phyloP scores from a whole-genome alignment of 2,797 vertebrate species.

The Brotogeris chrysoptera region DNA sequence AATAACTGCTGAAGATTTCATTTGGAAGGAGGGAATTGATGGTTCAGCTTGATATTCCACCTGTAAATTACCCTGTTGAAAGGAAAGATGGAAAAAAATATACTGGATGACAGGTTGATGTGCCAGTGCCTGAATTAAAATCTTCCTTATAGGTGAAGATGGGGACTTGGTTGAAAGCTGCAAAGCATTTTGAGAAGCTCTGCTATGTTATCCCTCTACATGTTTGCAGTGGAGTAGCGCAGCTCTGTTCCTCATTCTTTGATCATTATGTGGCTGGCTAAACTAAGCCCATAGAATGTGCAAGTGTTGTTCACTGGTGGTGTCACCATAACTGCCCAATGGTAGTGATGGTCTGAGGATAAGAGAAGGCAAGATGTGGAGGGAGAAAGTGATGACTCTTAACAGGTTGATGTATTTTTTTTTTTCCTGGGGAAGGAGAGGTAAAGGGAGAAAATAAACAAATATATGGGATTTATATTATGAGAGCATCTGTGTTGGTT shows the following conservation, averaged over 20 bases:
- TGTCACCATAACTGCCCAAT: rapidly evolving
- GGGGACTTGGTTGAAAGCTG: background rate
- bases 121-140: background rate
- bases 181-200: background rate
- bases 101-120: background rate
- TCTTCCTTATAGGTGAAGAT: background rate
- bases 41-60: background rate
- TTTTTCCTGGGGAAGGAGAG: background rate
- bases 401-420: too few relatives aligned
- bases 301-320: rapidly evolving
- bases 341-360: too few relatives aligned
- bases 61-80: background rate
- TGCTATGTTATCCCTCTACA: background rate
- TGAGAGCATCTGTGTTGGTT: background rate
- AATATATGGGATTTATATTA: background rate
- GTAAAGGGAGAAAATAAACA: background rate
- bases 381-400: background rate
- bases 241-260: background rate
- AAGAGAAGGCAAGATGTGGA: rapidly evolving
- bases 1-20: background rate
- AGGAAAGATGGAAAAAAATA: background rate
- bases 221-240: background rate
- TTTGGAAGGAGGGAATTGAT: background rate
- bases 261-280: background rate
- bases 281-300: rapidly evolving